phyloP scores from a whole-genome alignment of 2,113 vertebrate genomes.

The Apaloderma vittatum region DNA sequence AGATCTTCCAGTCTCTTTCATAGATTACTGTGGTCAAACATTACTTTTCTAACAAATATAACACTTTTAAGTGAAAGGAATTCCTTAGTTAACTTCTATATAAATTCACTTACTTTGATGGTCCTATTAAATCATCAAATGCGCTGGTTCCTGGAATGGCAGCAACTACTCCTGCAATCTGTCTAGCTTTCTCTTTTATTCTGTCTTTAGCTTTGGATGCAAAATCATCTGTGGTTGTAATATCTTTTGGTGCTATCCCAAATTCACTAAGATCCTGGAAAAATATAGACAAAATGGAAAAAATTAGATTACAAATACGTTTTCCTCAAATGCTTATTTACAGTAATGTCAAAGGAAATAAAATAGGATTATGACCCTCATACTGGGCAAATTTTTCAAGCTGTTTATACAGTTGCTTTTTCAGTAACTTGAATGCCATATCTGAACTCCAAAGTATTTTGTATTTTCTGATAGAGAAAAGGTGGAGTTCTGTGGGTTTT shows the following conservation, averaged over 20 bases:
- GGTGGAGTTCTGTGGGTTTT: background rate
- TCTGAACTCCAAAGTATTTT: background rate
- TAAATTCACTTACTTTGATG: conserved; percentile 83
- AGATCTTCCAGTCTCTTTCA: background rate
- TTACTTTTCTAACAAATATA: background rate
- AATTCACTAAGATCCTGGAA: conserved; percentile 93
- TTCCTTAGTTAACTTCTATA: background rate
- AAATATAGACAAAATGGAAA: background rate
- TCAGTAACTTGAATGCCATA: background rate
- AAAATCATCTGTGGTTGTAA: conserved; percentile 91
- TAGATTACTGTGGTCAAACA: background rate
- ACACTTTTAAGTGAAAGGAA: background rate
- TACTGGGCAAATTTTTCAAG: background rate
- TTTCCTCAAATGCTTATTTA: background rate
- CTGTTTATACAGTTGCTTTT: background rate
- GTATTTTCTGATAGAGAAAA: background rate
- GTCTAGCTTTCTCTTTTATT: conserved; percentile 87
- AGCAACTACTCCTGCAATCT: conserved; percentile 81
- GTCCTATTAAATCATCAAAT: conserved; percentile 90
- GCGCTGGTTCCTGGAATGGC: conserved; percentile 91
- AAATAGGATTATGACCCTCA: background rate
- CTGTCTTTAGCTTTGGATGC: conserved; percentile 85
- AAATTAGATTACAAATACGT: background rate
- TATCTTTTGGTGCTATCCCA: conserved; percentile 92
- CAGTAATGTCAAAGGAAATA: background rate